phyloP scores from a whole-genome alignment of 2,888 invertebrate species.

The Dynastes maya region DNA sequence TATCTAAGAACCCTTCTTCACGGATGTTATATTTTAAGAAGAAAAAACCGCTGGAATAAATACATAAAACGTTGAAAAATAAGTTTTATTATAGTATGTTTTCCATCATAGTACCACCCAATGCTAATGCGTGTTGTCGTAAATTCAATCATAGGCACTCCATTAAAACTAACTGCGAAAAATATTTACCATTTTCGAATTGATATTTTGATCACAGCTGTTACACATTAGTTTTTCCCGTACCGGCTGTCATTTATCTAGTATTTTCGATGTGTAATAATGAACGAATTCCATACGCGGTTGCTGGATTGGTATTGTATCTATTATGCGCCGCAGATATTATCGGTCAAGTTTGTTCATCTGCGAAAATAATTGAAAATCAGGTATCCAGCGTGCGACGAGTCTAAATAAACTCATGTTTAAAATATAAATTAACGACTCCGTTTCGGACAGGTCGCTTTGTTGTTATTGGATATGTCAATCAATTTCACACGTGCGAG shows the following conservation, averaged over 20 bases:
- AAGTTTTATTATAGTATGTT: too few relatives aligned
- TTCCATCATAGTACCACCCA: too few relatives aligned
- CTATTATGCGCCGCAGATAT: slow-evolving; percentile 16
- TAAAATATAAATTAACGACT: slow-evolving; percentile 39
- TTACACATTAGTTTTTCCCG: background rate
- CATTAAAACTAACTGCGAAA: background rate
- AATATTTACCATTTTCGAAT: slow-evolving; percentile 10
- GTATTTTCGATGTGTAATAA: background rate
- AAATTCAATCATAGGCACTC: background rate
- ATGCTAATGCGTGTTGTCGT: background rate
- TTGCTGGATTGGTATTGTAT: background rate
- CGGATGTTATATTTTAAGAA: too few relatives aligned
- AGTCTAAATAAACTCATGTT: slow-evolving; percentile 31
- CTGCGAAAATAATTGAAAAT: slow-evolving; percentile 39
- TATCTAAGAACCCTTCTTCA: too few relatives aligned
- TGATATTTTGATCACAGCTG: slow-evolving; percentile 12
- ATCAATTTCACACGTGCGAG: slow-evolving; percentile 37
- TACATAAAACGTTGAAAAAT: too few relatives aligned
- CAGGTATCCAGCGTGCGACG: background rate
- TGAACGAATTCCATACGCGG: background rate
- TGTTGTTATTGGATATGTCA: slow-evolving; percentile 40
- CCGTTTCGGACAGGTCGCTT: slow-evolving; percentile 20
- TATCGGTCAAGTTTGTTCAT: slow-evolving; percentile 14
- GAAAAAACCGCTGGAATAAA: too few relatives aligned
- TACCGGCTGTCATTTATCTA: background rate